phyloP scores from a whole-genome alignment of 2,888 invertebrate species.

The Trichopoda pennipes region DNA sequence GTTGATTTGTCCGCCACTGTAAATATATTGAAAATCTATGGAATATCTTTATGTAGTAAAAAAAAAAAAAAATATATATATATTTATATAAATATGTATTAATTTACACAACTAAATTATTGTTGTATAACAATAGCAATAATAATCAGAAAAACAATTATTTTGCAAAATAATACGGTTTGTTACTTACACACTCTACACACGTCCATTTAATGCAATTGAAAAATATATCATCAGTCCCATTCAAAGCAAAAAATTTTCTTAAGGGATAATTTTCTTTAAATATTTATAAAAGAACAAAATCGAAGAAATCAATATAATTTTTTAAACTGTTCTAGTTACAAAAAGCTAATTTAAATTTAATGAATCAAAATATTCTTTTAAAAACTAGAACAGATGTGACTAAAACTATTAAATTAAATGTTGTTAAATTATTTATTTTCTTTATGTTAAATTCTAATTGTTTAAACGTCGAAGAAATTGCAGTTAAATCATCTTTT shows the following conservation, averaged over 20 bases:
- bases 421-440: constrained; percentile 44
- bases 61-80: constrained; percentile 52
- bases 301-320: constrained; percentile 53
- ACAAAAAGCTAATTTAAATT: neutral
- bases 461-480: constrained; percentile 42
- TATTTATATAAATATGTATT: constrained; percentile 39
- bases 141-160: constrained; percentile 54
- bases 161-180: constrained; percentile 74
- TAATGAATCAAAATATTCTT: neutral
- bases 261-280: constrained; percentile 64
- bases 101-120: constrained; percentile 55
- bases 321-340: constrained; percentile 62
- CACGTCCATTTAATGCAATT: constrained; percentile 79
- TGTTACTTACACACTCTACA: constrained; percentile 77
- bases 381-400: constrained; percentile 49
- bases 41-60: neutral
- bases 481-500: constrained; percentile 48
- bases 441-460: constrained; percentile 44
- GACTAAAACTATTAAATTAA: constrained; percentile 49
- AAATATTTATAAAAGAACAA: constrained; percentile 22
- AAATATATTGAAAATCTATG: neutral
- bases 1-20: constrained; percentile 2
- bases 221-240: constrained; percentile 62
- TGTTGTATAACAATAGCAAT: constrained; percentile 47
- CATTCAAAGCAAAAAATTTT: constrained; percentile 68